Conservation (phyloP, 2,888 invertebrate genomes). For the Teleogryllus oceanicus region DNA sequence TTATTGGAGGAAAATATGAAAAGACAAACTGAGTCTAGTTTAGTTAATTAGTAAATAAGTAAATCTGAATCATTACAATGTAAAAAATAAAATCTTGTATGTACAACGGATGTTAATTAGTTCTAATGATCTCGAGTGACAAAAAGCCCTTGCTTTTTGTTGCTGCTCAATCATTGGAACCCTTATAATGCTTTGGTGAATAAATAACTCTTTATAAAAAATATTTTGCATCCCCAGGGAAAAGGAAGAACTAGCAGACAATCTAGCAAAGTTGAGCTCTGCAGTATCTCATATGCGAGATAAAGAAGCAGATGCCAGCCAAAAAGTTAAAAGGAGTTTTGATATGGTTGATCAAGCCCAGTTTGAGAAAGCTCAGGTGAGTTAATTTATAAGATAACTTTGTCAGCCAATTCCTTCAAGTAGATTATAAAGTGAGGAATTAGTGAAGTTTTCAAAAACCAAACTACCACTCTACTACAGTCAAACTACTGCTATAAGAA, state of each 20-base stretch:
- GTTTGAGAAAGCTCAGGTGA: conserved; percentile 62
- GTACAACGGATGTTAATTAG: too few relatives aligned
- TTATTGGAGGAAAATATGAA: background rate
- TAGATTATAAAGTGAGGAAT: background rate
- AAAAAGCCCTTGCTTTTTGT: too few relatives aligned
- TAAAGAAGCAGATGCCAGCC: conserved; percentile 58
- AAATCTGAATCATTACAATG: too few relatives aligned
- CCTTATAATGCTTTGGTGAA: too few relatives aligned
- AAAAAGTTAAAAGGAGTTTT: conserved; percentile 63
- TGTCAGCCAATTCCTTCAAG: too few relatives aligned
- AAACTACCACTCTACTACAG: too few relatives aligned
- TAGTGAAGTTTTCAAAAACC: background rate
- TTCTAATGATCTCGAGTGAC: too few relatives aligned
- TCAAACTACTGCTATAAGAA: too few relatives aligned
- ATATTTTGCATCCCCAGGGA: conserved; percentile 51
- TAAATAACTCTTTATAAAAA: background rate
- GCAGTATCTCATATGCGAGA: conserved; percentile 62
- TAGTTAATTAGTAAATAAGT: background rate
- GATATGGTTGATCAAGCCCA: conserved; percentile 73
- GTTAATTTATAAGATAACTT: background rate
- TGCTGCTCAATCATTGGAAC: too few relatives aligned
- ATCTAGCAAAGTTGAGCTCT: conserved; percentile 64
- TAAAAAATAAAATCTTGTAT: too few relatives aligned
- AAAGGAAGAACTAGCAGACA: conserved; percentile 64
- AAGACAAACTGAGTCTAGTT: background rate